Evolutionary conservation across 2,797 vertebrate species (phyloP).

Genomic region (Microcaecilia unicolor): DNA sequence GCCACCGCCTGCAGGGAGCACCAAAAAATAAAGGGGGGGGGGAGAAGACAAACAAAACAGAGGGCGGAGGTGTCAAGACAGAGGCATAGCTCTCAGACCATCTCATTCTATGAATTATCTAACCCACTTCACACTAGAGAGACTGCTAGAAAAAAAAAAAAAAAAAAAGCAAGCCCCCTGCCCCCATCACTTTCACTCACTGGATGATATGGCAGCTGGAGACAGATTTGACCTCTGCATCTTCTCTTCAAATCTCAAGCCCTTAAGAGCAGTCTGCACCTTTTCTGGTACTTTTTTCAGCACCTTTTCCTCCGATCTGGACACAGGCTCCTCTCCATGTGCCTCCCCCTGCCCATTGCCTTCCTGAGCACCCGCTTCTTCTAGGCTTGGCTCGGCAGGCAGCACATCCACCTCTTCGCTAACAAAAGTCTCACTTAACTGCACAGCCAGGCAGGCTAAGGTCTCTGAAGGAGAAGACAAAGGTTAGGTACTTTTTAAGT

Average conservation of each 20-base stretch:
- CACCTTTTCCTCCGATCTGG: not conserved
- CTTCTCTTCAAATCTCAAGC: conserved; percentile 4
- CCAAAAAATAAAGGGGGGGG: fast-evolving
- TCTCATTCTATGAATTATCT: too few species aligned
- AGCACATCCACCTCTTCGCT: not conserved
- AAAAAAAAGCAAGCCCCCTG: too few species aligned
- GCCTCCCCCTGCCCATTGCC: not conserved
- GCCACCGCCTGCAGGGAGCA: too few species aligned
- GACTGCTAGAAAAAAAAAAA: too few species aligned
- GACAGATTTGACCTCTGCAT: not conserved
- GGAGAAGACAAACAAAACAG: too few species aligned
- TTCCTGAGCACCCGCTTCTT: not conserved
- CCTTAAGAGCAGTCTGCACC: conserved; percentile 1
- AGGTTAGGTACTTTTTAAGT: not conserved
- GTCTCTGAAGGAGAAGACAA: conserved; percentile 21
- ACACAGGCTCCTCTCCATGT: fast-evolving
- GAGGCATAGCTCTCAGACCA: too few species aligned
- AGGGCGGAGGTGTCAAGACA: too few species aligned
- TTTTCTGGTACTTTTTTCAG: too few species aligned
- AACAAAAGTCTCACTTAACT: conserved; percentile 44
- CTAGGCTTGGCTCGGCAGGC: not conserved
- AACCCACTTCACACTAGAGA: too few species aligned
- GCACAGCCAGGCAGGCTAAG: conserved; percentile 32
- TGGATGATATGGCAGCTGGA: too few species aligned
- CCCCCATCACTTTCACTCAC: conserved; percentile 1